phyloP scores from a whole-genome alignment of 1,140 invertebrate genomes.

The Amyelois transitella region DNA sequence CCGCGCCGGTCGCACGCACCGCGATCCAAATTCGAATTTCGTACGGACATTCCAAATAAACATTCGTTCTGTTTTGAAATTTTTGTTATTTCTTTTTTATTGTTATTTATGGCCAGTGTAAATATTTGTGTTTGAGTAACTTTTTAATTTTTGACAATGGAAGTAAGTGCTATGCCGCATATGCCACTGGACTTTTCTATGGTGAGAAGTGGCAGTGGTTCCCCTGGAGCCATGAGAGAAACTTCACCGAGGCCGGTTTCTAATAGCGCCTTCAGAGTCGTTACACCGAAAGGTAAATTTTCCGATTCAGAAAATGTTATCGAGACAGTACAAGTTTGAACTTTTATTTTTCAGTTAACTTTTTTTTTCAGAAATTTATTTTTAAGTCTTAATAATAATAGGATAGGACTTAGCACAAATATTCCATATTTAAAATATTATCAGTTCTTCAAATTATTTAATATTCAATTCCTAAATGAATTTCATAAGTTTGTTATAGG shows the following conservation, averaged over 20 bases:
- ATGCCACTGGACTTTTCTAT: slow-evolving; percentile 74
- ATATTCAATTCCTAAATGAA: too few species aligned
- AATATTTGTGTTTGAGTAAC: slow-evolving; percentile 19
- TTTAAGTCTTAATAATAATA: too few species aligned
- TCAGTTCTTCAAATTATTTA: too few species aligned
- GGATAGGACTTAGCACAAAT: too few species aligned
- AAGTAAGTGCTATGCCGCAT: slow-evolving; percentile 73
- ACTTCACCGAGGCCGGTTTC: slow-evolving; percentile 60
- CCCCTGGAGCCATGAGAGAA: slow-evolving; percentile 42
- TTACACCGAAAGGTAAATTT: slow-evolving; percentile 69
- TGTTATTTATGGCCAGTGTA: slow-evolving; percentile 10
- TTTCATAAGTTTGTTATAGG: too few species aligned
- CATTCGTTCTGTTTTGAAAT: slow-evolving; percentile 24
- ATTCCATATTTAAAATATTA: too few species aligned
- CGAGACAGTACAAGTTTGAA: too few species aligned
- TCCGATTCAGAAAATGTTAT: neutral
- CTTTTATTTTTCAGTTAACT: too few species aligned
- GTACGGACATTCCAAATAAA: slow-evolving; percentile 9
- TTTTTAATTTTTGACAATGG: slow-evolving; percentile 49
- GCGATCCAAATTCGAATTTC: slow-evolving; percentile 33
- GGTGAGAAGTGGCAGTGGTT: slow-evolving; percentile 54
- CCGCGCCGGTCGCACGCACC: slow-evolving; percentile 56
- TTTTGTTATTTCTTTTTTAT: slow-evolving; percentile 10
- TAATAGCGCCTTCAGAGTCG: slow-evolving; percentile 70
- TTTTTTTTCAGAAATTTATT: too few species aligned